Conservation (phyloP, 2,888 invertebrate species). For the Deilephila elpenor region DNA sequence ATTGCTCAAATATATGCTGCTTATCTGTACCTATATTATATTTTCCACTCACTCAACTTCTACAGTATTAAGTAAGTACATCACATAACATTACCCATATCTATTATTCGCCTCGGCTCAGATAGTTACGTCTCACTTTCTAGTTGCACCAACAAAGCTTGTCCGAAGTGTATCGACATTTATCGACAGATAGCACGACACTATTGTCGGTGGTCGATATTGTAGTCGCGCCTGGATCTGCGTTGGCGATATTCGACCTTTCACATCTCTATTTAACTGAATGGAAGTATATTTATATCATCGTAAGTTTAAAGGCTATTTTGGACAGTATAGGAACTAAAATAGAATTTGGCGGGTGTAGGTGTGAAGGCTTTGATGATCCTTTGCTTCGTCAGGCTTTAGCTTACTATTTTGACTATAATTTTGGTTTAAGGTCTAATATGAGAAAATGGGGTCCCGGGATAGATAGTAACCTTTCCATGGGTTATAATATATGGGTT, state of each 20-base stretch:
- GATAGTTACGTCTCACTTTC: conserved; percentile 29
- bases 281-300: not conserved
- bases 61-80: not conserved
- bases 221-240: conserved; percentile 36
- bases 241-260: conserved; percentile 34
- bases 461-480: no score
- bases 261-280: conserved; percentile 33
- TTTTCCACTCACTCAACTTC: not conserved
- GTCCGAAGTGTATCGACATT: conserved; percentile 37
- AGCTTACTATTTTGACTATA: no score
- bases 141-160: conserved; percentile 39
- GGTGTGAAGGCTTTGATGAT: no score
- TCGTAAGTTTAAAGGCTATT: not conserved
- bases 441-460: no score
- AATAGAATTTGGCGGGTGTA: no score
- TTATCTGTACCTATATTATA: not conserved
- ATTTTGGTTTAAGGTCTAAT: no score
- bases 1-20: not conserved
- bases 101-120: conserved; percentile 21
- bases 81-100: conserved; percentile 17
- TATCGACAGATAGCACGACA: conserved; percentile 31
- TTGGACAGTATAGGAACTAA: no score
- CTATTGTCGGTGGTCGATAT: conserved; percentile 36
- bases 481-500: no score
- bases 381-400: no score